Evolutionary conservation across 2,888 invertebrate species (phyloP), one percentile per base, ranked within the genome.

Genomic region (Brenthis ino): DNA sequence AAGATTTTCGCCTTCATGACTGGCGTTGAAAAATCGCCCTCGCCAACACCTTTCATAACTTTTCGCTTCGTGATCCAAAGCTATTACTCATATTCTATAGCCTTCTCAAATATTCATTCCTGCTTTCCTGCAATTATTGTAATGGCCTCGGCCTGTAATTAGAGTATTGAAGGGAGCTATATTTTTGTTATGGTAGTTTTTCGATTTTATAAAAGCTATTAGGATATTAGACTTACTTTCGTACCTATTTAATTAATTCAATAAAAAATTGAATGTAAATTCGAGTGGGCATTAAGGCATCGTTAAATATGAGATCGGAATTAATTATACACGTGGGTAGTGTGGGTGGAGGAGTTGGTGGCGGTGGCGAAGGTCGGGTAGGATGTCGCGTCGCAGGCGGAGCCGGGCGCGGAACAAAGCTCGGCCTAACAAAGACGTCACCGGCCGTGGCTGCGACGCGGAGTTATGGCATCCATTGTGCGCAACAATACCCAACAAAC

Each of bases 381-480:
- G 85, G 86, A 84, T 80, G 85, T 82, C 82, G 84, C 81, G 87
- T 78, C 84, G 87, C 90, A 86, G 89, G 89, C 88, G 86, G 87
- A 88, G 87, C 74, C 85, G 86, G 82, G 86, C 80, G 80, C 79
- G 77, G 86, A 86, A 91, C 93, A 91, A 91, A 89, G 91, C 89
- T 86, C 79, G 79, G 82, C 85, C 89, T 91, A 93, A 93, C 93
- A 93, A 93, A 93, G 93, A 93, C 93, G 89, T 93, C 93, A 93
- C 88, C 90, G 89, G 86, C 89, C 91, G 89, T 93, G 93, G 86
- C 85, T 82, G 85, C 89, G 93, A 93, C 93, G 87, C 88, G 89
- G 93, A 93, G 91, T 92, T 93, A 93, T 93, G 91, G 91, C 91
- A 84, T 83, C 93, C 92, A 93, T 93, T 93, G 93, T 93, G 87